A percentile compares a stretch with the other conserved stretches of the same genome.
Evolutionary conservation across 2,797 vertebrate genomes (phyloP).

Genomic region (Loris lydekkerianus): DNA sequence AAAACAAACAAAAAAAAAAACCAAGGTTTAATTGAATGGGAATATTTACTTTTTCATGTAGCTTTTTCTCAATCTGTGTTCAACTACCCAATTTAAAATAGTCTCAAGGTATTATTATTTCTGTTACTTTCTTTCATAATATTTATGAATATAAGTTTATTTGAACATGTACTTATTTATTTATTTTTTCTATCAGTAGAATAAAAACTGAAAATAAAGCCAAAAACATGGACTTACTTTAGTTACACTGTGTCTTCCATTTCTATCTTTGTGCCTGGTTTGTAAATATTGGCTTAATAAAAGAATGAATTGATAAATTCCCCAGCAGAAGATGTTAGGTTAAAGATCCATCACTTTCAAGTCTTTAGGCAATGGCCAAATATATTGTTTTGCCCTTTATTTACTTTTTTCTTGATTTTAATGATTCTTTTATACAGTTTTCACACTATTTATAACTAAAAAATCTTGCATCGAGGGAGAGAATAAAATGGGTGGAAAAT

Average conservation of each 20-base stretch:
- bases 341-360: background rate
- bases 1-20: no score
- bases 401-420: conserved; percentile 48
- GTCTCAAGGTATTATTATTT: conserved; percentile 53
- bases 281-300: conserved; percentile 45
- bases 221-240: background rate
- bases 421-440: background rate
- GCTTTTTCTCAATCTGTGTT: conserved; percentile 55
- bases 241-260: background rate
- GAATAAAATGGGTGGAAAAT: conserved; percentile 65
- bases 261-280: background rate
- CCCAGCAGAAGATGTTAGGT: background rate
- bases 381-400: background rate
- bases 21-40: background rate
- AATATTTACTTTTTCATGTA: conserved; percentile 35
- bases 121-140: conserved; percentile 48
- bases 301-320: conserved; percentile 35
- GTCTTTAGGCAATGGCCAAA: conserved; percentile 23
- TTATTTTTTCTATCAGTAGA: conserved; percentile 56
- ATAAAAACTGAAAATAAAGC: conserved; percentile 4
- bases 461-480: conserved; percentile 23
- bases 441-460: conserved; percentile 28
- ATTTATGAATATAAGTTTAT: conserved; percentile 65
- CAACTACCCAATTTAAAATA: conserved; percentile 47
- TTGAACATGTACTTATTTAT: conserved; percentile 58